Base-by-base conservation (phyloP, 1,140 invertebrate genomes). In the Temnothorax nylanderi region DNA sequence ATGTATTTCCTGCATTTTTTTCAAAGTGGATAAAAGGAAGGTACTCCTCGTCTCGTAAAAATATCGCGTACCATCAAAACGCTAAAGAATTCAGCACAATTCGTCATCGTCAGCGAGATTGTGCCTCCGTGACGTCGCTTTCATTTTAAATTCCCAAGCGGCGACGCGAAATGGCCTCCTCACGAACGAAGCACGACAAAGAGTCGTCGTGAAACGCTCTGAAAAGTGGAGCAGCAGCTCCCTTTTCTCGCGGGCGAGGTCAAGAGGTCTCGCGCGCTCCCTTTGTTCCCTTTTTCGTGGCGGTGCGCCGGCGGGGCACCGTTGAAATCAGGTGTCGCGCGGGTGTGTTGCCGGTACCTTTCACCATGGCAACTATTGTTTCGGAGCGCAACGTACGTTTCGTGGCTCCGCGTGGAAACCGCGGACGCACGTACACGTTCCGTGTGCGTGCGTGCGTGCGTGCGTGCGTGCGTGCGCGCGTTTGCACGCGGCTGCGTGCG, bases 301-400 rank as follows among this genome's bases (percentile, higher is more conserved):
- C 21, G 21, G 78, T 21, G 49, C 58, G 49, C n/a, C 8, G 34
- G 37, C 26, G 51, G 26, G 21, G 18, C 34, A 8, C 56, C 51
- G 72, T 82, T 72, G 72, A 89, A 90, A 90, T 90, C 88, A 89
- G 78, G 85, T 89, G 88, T 86, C 69, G 49, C 54, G 58, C 67
- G 62, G 34, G 60, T 32, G 71, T 26, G 47, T 64, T 85, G 69
- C 58, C 34, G 41, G 49, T 47, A 74, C 86, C 75, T 67, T 71
- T 88, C 89, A 58, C 91, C 92, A 92, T 94, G 90, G 90, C 87
- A 90, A 94, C 92, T 80, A 87, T 82, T 75, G 65, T 76, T 89
- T 90, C 71, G 88, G 92, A 90, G 71, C 72, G 62, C 75, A 75
- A 76, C 76, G 85, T 85, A 75, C 75, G 78, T 76, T 58, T 74